These are phyloP conservation scores for Cyanoderma ruficeps DNA, from an alignment of 2,113 vertebrate species.

Conservation along the genomic window DNA sequence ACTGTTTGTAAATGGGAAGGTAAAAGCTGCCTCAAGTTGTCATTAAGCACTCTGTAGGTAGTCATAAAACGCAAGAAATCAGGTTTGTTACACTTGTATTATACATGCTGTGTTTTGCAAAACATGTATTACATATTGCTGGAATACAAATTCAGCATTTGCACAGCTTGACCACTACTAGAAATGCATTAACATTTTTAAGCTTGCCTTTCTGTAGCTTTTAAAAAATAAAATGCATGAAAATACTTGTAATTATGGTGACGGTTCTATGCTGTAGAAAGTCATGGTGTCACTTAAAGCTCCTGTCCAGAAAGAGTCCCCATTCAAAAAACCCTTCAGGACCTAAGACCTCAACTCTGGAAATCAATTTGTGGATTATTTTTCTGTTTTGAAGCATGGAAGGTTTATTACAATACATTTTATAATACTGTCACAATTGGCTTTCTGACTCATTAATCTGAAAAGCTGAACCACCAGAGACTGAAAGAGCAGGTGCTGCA, in stretches of 20 bases:
- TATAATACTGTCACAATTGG: not conserved
- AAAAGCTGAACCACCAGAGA: not conserved
- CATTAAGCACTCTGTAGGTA: not conserved
- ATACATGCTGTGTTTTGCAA: not conserved
- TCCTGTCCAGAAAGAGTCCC: not conserved
- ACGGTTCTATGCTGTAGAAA: not conserved
- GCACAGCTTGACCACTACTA: not conserved
- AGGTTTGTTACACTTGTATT: not conserved
- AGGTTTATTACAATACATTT: not conserved
- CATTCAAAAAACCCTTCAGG: not conserved
- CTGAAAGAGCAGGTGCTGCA: not conserved
- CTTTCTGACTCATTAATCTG: not conserved
- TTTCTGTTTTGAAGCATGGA: not conserved
- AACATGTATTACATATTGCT: not conserved
- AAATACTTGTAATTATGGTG: fast-evolving
- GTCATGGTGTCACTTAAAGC: not conserved
- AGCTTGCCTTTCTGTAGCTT: not conserved
- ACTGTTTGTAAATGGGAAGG: not conserved
- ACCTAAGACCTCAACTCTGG: not conserved
- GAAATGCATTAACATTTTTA: not conserved
- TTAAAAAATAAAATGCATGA: not conserved
- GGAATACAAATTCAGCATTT: not conserved
- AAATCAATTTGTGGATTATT: not conserved
- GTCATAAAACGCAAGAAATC: not conserved
- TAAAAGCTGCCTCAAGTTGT: not conserved